phyloP scores from a whole-genome alignment of 2,113 vertebrate genomes.

The Ciconia maguari region DNA sequence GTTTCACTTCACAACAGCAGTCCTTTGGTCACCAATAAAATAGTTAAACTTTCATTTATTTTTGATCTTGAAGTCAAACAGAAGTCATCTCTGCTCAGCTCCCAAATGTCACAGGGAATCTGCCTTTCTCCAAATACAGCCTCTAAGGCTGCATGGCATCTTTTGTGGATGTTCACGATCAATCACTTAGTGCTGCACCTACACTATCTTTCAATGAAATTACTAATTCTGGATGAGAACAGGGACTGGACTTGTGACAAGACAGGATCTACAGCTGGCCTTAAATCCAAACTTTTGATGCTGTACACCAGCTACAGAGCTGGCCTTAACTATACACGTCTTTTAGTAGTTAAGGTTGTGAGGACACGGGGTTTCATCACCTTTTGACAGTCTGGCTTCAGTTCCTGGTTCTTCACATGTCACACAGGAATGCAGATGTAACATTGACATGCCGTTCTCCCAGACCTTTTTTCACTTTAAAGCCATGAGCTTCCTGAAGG shows the following conservation, averaged over 20 bases:
- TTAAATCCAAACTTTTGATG: background rate
- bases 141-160: background rate
- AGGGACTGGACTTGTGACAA: background rate
- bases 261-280: background rate
- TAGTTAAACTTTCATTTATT: slow-evolving; percentile 22
- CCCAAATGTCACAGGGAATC: background rate
- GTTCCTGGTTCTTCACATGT: background rate
- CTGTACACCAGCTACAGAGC: background rate
- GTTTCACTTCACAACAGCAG: slow-evolving; percentile 18
- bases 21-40: background rate
- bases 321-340: background rate
- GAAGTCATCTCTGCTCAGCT: background rate
- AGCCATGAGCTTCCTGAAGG: background rate
- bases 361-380: background rate
- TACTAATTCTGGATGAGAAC: background rate
- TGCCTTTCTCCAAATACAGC: background rate
- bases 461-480: background rate
- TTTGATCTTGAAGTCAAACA: background rate
- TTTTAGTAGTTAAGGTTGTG: background rate
- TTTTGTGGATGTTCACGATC: background rate
- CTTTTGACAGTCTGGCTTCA: background rate
- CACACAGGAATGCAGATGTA: background rate
- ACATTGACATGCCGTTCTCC: background rate
- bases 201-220: background rate
- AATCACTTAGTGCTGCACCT: background rate